These are phyloP conservation scores for Chionis minor DNA, from an alignment of 2,113 vertebrate genomes.

Conservation along the genomic window DNA sequence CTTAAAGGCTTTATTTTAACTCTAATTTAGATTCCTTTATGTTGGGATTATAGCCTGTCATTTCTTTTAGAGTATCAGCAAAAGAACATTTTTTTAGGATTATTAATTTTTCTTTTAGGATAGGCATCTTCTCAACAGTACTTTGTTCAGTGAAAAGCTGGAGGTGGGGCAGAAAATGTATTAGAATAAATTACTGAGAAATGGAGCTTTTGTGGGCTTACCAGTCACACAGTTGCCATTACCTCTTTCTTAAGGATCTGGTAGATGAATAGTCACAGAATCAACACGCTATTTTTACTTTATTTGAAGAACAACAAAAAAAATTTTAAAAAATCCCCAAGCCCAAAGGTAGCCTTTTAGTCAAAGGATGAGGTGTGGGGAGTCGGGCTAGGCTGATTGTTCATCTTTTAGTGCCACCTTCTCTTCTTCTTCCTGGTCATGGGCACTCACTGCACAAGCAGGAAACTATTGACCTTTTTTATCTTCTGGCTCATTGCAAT, in stretches of 20 bases:
- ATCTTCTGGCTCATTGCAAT: background rate
- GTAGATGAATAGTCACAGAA: background rate
- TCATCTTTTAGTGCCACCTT: background rate
- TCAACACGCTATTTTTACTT: background rate
- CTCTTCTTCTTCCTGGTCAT: background rate
- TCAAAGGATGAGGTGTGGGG: background rate
- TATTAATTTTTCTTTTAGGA: background rate
- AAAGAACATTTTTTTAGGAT: background rate
- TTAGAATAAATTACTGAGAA: background rate
- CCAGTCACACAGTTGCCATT: background rate
- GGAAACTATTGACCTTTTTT: background rate
- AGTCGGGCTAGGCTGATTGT: background rate
- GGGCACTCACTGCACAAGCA: background rate
- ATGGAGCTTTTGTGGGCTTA: background rate
- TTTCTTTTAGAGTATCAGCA: background rate
- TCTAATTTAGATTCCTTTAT: background rate
- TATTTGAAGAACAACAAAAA: background rate
- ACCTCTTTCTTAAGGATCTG: background rate
- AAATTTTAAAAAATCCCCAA: background rate
- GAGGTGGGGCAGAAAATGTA: fast-evolving
- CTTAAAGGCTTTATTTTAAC: background rate
- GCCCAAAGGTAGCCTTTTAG: background rate
- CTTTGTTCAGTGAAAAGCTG: background rate
- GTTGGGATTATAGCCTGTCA: background rate
- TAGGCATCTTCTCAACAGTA: background rate